A percentile compares a stretch with the other conserved stretches of the same genome.
Evolutionary conservation across 2,888 invertebrate species (phyloP).

Genomic region (Rutpela maculata): DNA sequence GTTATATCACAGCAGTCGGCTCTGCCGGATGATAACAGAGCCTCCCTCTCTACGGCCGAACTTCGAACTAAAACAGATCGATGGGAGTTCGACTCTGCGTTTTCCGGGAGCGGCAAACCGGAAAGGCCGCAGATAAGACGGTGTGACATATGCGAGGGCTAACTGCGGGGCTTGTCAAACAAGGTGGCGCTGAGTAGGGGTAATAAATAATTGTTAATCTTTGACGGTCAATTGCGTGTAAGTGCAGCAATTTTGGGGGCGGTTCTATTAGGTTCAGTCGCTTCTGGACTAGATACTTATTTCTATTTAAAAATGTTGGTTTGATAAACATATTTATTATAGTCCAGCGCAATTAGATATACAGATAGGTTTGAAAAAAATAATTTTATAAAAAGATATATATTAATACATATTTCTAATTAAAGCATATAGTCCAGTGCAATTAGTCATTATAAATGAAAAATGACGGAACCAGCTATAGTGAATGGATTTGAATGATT

Average conservation of each 20-base stretch:
- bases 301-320: no score
- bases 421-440: no score
- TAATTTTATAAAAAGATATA: no score
- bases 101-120: constrained; percentile 52
- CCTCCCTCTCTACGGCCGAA: constrained; percentile 50
- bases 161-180: constrained; percentile 40
- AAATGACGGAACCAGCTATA: no score
- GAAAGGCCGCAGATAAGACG: constrained; percentile 42
- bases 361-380: no score
- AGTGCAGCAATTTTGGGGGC: background rate
- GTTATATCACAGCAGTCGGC: constrained; percentile 34
- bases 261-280: background rate
- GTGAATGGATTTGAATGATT: no score
- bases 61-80: constrained; percentile 63
- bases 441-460: no score
- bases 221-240: background rate
- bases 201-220: constrained; percentile 12
- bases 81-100: constrained; percentile 60
- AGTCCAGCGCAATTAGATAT: no score
- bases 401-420: no score
- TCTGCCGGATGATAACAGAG: constrained; percentile 36
- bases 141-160: constrained; percentile 45
- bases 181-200: constrained; percentile 38
- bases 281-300: no score
- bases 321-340: no score